Percentiles rank a stretch among this genome's conserved stretches.
These are phyloP conservation scores for Pterostichus madidus DNA, from an alignment of 2,888 invertebrate species.

Conservation along the genomic window DNA sequence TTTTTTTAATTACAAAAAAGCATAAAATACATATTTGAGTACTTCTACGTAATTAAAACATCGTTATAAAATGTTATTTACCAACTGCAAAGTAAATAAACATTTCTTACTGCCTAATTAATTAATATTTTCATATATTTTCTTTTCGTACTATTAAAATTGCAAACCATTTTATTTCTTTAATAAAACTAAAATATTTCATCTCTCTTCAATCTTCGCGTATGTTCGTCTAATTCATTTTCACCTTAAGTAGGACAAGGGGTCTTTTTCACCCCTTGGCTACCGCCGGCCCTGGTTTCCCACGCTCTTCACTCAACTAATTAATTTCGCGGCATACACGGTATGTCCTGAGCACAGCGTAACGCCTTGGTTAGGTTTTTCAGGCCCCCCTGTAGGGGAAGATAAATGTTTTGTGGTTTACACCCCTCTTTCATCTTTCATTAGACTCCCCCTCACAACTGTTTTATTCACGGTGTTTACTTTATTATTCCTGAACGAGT, in stretches of 20 bases:
- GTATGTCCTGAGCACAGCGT: constrained; percentile 36
- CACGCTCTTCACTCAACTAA: constrained; percentile 36
- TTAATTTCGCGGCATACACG: constrained; percentile 49
- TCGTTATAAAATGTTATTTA: no score
- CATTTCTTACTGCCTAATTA: no score
- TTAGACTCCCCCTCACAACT: neutral
- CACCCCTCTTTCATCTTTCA: neutral
- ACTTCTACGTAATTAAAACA: no score
- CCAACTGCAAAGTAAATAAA: no score
- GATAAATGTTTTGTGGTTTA: constrained; percentile 25
- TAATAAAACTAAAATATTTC: no score
- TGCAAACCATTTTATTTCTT: no score
- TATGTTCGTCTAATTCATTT: neutral
- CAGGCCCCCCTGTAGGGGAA: neutral
- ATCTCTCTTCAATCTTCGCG: neutral
- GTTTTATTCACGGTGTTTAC: neutral
- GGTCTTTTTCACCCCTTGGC: neutral
- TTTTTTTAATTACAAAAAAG: no score
- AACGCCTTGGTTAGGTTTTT: constrained; percentile 36
- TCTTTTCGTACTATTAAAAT: no score
- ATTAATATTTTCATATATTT: no score
- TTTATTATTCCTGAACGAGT: neutral
- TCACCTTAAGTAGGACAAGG: neutral
- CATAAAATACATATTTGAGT: no score
- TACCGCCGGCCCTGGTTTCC: neutral